Evolutionary conservation across 2,113 vertebrate species (phyloP), one percentile per base, ranked within the genome.

Genomic region (Mungos mungo): DNA sequence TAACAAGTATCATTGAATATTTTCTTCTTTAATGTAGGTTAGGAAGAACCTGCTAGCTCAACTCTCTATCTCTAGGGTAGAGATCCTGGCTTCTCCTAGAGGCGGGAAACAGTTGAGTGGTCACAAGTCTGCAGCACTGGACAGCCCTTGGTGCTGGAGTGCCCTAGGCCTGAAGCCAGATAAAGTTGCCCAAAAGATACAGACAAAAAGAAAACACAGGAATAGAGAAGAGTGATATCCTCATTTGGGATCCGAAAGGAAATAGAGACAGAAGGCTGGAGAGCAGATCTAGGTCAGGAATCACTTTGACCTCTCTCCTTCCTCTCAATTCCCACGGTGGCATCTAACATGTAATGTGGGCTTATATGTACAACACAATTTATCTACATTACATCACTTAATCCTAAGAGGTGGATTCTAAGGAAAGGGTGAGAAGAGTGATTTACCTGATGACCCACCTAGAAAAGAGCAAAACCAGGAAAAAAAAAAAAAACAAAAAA

Each of bases 401-500:
- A 47, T 74, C 68, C 31, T 50, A 31, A 9, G 31, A 90, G 13
- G 38, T 74, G 47, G 60, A 92, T 50, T 86, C 80, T 89, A 63
- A 87, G 69, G 57, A 90, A 81, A 71, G 12, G 19, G 33, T 16
- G 21, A 47, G 31, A 88, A 72, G 92, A 76, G 16, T 57, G 19
- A 76, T 50, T 68, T 68, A 68, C 3, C 57, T 27, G 45, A 47
- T 7, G 5, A 66, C 29, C n/a, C 19, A 66, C 21, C n/a, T 77
- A 47, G 74, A 81, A 92, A 74, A 85, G 13, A 81, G 50, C 57
- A 87, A 72, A 96, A 76, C 63, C 11, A 68, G n/a, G 18, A 74
- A 13, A 72, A 69, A 93, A 92, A 13, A 72, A 69, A 93, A 72
- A 69, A 93, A 92, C 10, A 72, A 69, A 93, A 92, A 63, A 11